Evolutionary conservation across 1,140 invertebrate genomes (phyloP), one percentile per base, ranked within the genome.

Genomic region (Formica selysi): DNA sequence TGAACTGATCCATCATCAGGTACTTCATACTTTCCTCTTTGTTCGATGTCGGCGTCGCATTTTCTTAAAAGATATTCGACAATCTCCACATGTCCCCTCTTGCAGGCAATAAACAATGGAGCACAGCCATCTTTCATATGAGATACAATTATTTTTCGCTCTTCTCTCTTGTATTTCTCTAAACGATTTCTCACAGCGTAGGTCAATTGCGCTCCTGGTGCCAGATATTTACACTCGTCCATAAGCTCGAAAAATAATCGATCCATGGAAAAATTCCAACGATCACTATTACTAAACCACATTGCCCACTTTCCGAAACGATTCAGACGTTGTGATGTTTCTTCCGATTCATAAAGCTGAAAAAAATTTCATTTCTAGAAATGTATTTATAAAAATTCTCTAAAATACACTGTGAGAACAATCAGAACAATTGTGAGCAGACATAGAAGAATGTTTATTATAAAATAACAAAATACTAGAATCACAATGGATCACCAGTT

Each of bases 11-110:
- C 95, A 88, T 97, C 97, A 90, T 97, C 96, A 1, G 96, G 96
- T 10, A 97, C 96, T 94, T 97, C 97, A 91, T 97, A 98, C 38
- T 97, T 95, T 90, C 98, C 98, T 79, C 97, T 96, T 93, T 98
- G 98, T 94, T 99, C 98, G 10, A 98, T 96, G 91, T 98, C 97
- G 7, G 98, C 98, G 89, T 96, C 95, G 93, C 98, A 99, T 32
- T 96, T 96, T 67, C 96, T 96, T 67, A 99, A 96, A 6, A 99
- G 95, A 95, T 98, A 99, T 92, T 99, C 98, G 4, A 98, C 98
- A 87, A 98, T 97, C 93, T 98, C 97, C 3, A 98, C 96, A 93
- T 98, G 97, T 22, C 98, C 98, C 89, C 97, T 96, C 93, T 97
- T 97, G 92, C 97, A 97, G 0, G 98, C 98, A 71, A 98, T 96